Percentiles rank a stretch among this genome's conserved stretches.
phyloP scores from a whole-genome alignment of 2,113 vertebrate genomes.

The Microcebus griseorufus region DNA sequence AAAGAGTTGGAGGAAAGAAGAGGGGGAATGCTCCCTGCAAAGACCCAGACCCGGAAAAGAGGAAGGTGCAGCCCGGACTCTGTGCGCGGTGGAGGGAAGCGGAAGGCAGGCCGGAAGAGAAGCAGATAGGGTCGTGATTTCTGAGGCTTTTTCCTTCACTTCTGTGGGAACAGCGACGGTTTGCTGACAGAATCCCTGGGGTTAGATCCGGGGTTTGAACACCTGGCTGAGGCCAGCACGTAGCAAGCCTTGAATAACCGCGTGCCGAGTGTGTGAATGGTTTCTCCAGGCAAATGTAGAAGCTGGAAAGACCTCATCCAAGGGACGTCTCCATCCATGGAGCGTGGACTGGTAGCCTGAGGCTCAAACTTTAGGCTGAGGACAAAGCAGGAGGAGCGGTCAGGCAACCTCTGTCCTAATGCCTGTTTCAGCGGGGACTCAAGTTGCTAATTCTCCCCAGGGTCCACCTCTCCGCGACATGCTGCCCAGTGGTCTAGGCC shows the following conservation, averaged over 20 bases:
- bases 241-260: background rate
- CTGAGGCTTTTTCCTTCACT: background rate
- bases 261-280: fast-evolving
- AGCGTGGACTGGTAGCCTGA: background rate
- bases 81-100: too few species aligned
- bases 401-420: background rate
- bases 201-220: too few species aligned
- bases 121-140: background rate
- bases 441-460: background rate
- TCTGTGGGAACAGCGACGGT: fast-evolving
- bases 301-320: background rate
- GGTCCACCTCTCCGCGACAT: background rate
- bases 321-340: background rate
- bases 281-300: background rate
- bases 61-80: background rate
- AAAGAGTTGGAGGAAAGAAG: background rate
- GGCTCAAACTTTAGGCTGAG: background rate
- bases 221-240: background rate
- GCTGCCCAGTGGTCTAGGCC: background rate
- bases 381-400: background rate
- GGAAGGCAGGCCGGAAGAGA: background rate
- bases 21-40: background rate
- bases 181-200: background rate
- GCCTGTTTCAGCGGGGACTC: background rate
- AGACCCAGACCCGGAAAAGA: background rate